A percentile compares a stretch with the other conserved stretches of the same genome.
These are phyloP conservation scores for Bovichtus variegatus DNA, from an alignment of 2,797 vertebrate genomes.

Conservation along the genomic window DNA sequence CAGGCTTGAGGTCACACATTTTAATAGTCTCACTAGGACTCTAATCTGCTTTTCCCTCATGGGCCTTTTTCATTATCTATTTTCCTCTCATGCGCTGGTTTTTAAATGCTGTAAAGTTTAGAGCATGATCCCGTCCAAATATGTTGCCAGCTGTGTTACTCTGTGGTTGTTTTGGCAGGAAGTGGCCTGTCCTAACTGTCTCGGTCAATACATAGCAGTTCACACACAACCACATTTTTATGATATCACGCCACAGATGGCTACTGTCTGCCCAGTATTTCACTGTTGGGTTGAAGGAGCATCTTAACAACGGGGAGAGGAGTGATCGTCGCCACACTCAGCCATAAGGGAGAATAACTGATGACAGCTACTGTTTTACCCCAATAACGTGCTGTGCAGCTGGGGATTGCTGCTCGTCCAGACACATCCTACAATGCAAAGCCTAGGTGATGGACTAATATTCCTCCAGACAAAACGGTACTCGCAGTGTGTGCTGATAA, in stretches of 20 bases:
- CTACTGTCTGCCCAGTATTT: slow-evolving; percentile 3
- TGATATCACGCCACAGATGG: not conserved
- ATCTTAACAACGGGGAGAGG: slow-evolving; percentile 10
- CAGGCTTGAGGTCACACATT: too few relatives aligned
- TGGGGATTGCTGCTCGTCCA: slow-evolving; percentile 2
- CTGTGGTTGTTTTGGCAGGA: not conserved
- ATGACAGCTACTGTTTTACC: slow-evolving; percentile 43
- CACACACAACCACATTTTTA: not conserved
- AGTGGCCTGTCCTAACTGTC: not conserved
- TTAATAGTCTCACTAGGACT: not conserved
- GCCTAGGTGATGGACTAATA: slow-evolving; percentile 31
- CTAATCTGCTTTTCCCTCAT: not conserved
- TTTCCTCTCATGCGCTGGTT: too few relatives aligned
- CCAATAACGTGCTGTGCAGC: slow-evolving; percentile 28
- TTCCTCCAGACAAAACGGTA: slow-evolving; percentile 29
- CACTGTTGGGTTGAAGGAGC: not conserved
- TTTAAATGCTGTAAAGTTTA: not conserved
- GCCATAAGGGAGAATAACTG: slow-evolving; percentile 29
- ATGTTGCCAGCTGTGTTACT: not conserved
- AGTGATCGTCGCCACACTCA: slow-evolving; percentile 14
- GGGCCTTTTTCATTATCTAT: not conserved
- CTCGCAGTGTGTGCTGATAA: slow-evolving; percentile 13
- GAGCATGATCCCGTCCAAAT: not conserved
- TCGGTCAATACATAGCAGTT: not conserved
- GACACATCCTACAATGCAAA: slow-evolving; percentile 19